Evolutionary conservation across 2,797 vertebrate species (phyloP).

Genomic region (Darevskia mixta): DNA sequence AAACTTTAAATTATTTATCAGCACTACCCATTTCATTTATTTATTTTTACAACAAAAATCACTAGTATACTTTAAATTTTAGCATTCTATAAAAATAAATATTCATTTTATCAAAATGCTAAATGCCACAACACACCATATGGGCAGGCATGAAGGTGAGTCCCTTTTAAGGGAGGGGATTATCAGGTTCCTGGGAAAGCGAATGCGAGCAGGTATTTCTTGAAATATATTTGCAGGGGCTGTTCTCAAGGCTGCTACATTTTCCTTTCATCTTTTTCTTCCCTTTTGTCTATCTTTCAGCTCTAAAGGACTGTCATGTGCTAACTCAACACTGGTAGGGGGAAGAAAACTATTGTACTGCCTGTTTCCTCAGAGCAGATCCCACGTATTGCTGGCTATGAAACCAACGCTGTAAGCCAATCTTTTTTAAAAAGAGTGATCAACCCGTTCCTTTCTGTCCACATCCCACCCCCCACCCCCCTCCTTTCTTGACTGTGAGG

Average conservation of each 20-base stretch:
- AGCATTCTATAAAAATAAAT: not conserved
- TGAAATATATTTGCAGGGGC: conserved; percentile 35
- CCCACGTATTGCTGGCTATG: conserved; percentile 68
- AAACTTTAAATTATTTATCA: not conserved
- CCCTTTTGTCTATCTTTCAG: conserved; percentile 29
- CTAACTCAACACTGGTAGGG: conserved; percentile 28
- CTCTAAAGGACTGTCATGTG: conserved; percentile 23
- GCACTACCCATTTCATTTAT: conserved; percentile 12
- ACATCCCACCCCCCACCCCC: not conserved
- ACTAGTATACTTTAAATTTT: not conserved
- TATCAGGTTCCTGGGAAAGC: not conserved
- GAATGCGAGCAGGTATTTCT: conserved; percentile 22
- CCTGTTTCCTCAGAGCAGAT: conserved; percentile 70
- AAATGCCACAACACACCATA: conserved; percentile 7
- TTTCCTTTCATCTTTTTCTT: conserved; percentile 14
- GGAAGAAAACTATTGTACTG: conserved; percentile 56
- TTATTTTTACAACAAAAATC: not conserved
- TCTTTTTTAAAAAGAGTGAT: conserved; percentile 49
- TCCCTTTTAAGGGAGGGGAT: not conserved
- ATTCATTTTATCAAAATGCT: not conserved
- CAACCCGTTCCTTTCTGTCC: conserved; percentile 73
- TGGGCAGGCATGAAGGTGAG: conserved; percentile 11
- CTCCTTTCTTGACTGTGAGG: too few species aligned
- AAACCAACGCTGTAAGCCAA: conserved; percentile 62
- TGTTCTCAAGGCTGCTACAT: conserved; percentile 31